These are phyloP conservation scores for Ammodytes marinus DNA, from an alignment of 2,113 vertebrate species.

Conservation along the genomic window DNA sequence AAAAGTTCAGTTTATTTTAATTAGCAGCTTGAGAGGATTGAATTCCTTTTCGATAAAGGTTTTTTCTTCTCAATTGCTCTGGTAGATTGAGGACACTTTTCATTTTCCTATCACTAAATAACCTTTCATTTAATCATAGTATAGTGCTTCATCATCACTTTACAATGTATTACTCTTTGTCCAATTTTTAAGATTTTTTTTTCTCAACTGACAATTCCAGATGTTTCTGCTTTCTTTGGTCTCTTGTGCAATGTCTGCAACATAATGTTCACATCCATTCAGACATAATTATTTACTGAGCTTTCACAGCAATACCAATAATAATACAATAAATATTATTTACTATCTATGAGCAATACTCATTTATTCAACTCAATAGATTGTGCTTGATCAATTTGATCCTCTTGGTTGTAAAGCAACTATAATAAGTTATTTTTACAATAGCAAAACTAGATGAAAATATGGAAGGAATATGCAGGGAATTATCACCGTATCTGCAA, in stretches of 20 bases:
- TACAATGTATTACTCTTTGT: conserved; percentile 22
- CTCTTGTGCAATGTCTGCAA: conserved; percentile 3
- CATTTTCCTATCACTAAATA: not conserved
- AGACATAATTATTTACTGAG: not conserved
- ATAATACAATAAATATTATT: no score
- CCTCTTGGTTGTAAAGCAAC: not conserved
- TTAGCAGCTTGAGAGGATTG: conserved; percentile 16
- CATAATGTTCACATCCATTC: conserved; percentile 9
- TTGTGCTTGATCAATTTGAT: conserved; percentile 14
- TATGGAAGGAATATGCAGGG: not conserved
- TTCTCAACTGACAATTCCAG: not conserved
- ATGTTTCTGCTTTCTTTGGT: not conserved
- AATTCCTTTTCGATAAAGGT: not conserved
- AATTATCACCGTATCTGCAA: not conserved
- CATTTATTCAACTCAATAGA: not conserved
- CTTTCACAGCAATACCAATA: not conserved
- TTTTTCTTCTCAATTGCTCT: not conserved
- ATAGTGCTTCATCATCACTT: conserved; percentile 1
- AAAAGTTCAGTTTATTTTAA: not conserved
- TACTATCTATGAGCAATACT: no score
- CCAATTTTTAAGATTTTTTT: not conserved
- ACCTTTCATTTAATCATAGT: conserved; percentile 4
- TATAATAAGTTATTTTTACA: not conserved
- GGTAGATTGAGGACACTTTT: not conserved
- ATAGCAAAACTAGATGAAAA: not conserved